Conservation (phyloP, 2,113 vertebrate species). For the Tangachromis dhanisi region DNA sequence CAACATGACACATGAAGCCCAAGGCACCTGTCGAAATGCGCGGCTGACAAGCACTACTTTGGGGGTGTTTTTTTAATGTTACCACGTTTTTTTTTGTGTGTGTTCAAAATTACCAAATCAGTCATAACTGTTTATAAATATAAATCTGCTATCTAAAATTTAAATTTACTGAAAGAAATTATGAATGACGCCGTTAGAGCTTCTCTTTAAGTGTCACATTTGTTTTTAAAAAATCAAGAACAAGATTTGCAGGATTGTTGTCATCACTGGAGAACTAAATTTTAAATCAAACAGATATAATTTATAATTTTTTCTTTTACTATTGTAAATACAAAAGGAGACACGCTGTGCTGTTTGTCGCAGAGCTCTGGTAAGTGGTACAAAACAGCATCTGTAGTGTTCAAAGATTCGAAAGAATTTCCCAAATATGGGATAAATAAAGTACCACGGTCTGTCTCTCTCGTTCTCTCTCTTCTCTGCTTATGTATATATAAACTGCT, state of each 20-base stretch:
- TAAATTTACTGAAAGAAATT: neutral
- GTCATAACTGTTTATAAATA: neutral
- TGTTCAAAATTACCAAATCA: neutral
- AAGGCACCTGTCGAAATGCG: neutral
- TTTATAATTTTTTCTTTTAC: neutral
- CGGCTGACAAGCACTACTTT: neutral
- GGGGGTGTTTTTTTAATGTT: neutral
- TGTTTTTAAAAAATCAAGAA: neutral
- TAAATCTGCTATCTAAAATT: neutral
- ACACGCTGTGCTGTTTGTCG: neutral
- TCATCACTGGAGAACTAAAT: neutral
- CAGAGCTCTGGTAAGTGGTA: neutral
- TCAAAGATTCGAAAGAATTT: neutral
- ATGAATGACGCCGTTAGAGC: neutral
- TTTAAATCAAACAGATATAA: neutral
- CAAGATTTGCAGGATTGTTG: neutral
- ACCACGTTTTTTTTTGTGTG: neutral
- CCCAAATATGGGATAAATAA: neutral
- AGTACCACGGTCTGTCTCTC: neutral
- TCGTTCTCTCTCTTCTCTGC: neutral
- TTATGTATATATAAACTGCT: neutral
- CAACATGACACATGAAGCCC: neutral
- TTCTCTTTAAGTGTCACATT: neutral
- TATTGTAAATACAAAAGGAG: neutral
- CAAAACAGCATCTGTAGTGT: neutral